Conservation (phyloP, 2,797 vertebrate species). For the Acrossocheilus fasciatus region DNA sequence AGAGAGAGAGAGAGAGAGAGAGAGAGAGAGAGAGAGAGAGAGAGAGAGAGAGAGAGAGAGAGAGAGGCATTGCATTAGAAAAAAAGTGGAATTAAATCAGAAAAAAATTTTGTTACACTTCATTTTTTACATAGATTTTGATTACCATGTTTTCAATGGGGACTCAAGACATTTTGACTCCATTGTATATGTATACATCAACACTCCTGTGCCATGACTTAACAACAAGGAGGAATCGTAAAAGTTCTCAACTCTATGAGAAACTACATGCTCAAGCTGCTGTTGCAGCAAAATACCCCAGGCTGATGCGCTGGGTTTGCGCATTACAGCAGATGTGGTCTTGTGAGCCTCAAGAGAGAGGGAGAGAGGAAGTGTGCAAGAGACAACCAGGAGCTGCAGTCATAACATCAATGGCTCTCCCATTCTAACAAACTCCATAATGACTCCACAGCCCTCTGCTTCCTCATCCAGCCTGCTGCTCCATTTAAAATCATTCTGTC, state of each 20-base stretch:
- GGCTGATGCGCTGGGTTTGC: not conserved
- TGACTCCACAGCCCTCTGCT: conserved; percentile 10
- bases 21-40: conserved; percentile 8
- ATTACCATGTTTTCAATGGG: not conserved
- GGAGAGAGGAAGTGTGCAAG: conserved; percentile 48
- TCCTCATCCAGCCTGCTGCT: conserved; percentile 30
- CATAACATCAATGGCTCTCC: conserved; percentile 44
- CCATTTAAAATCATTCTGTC: not conserved
- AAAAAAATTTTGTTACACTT: not conserved
- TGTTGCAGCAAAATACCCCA: not conserved
- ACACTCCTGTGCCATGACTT: not conserved
- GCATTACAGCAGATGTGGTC: conserved; percentile 26
- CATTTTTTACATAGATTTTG: not conserved
- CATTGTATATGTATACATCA: not conserved
- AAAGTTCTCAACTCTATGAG: not conserved
- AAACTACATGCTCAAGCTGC: not conserved
- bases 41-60: conserved; percentile 38
- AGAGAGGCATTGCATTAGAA: not conserved
- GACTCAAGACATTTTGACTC: not conserved
- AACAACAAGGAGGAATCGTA: not conserved
- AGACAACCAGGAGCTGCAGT: conserved; percentile 55
- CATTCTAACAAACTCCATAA: conserved; percentile 30
- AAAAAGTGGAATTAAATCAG: not conserved
- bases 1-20: not conserved
- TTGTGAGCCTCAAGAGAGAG: conserved; percentile 15